A percentile compares a stretch with the other conserved stretches of the same genome.
These are phyloP conservation scores for Nothocercus julius DNA, from an alignment of 2,113 vertebrate species.

Conservation along the genomic window DNA sequence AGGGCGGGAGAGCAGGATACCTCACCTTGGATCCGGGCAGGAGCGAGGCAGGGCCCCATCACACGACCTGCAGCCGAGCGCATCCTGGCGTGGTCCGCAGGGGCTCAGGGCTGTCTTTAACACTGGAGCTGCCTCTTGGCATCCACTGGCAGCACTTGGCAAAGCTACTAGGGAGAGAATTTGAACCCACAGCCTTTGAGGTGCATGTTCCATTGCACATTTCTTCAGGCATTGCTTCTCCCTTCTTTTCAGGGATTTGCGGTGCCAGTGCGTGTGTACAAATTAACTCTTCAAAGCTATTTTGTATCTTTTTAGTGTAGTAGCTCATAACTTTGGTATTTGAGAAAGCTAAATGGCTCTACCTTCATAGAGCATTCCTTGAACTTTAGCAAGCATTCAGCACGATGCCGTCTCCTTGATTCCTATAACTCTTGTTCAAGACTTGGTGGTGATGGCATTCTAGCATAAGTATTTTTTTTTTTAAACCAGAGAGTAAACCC, in stretches of 20 bases:
- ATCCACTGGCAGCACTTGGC: fast-evolving
- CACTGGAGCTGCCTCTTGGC: background rate
- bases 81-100: background rate
- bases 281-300: background rate
- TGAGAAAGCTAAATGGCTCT: background rate
- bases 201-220: fast-evolving
- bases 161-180: background rate
- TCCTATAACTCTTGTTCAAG: background rate
- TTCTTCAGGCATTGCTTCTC: background rate
- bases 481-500: background rate
- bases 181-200: background rate
- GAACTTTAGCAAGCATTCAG: background rate
- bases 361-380: background rate
- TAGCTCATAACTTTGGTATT: background rate
- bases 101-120: background rate
- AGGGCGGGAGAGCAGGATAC: background rate
- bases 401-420: background rate
- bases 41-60: background rate
- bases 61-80: too few species aligned
- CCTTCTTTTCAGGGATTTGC: background rate
- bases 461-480: background rate
- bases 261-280: background rate
- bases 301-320: background rate
- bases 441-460: background rate
- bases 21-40: too few species aligned